These are phyloP conservation scores for Arctopsyche grandis DNA, from an alignment of 1,140 invertebrate species.

Conservation along the genomic window DNA sequence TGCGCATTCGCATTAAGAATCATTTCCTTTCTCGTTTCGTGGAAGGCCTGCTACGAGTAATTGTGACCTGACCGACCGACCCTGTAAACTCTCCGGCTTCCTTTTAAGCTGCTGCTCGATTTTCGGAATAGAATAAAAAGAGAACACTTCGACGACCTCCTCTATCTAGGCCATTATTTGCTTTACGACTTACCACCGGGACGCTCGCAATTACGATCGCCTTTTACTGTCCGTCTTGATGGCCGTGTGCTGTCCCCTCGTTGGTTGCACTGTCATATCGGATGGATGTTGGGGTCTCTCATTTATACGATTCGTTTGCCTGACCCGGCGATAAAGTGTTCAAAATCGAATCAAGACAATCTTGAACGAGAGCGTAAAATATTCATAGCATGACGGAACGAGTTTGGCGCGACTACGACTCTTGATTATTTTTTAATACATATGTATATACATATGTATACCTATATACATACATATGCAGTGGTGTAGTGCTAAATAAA, in stretches of 20 bases:
- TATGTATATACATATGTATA: no score
- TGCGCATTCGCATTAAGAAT: conserved; percentile 47
- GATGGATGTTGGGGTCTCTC: not conserved
- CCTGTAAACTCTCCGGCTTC: conserved; percentile 16
- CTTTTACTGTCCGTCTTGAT: not conserved
- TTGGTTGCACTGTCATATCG: not conserved
- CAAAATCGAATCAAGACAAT: no score
- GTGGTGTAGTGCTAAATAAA: no score
- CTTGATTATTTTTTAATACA: no score
- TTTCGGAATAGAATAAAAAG: conserved; percentile 9
- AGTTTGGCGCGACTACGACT: no score
- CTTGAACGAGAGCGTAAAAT: no score
- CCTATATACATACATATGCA: no score
- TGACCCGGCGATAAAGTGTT: no score
- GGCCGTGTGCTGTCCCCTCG: not conserved
- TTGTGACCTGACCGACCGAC: conserved; percentile 43
- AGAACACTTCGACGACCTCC: conserved; percentile 32
- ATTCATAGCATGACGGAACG: no score
- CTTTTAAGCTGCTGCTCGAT: no score
- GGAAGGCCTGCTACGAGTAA: conserved; percentile 31
- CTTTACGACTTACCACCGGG: not conserved
- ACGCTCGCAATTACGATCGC: not conserved
- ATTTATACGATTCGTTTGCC: not conserved
- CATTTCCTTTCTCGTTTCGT: conserved; percentile 45
- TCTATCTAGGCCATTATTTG: conserved; percentile 10